These are phyloP conservation scores for Remorina albescens DNA, from an alignment of 2,797 vertebrate species.

Conservation along the genomic window DNA sequence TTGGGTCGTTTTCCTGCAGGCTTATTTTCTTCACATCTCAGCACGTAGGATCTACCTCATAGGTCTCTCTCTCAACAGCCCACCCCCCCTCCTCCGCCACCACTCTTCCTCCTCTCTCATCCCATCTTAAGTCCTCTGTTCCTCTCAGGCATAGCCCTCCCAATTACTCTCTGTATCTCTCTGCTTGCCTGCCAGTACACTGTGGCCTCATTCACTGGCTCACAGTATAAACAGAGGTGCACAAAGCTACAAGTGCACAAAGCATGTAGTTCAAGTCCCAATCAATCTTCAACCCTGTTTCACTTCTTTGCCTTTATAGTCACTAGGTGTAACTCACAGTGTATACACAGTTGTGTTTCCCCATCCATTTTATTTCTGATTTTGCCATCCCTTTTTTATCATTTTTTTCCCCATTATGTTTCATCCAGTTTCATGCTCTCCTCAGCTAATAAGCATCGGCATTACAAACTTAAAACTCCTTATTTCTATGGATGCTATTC, in stretches of 20 bases:
- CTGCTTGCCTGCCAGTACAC: constrained; percentile 68
- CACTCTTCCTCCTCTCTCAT: constrained; percentile 50
- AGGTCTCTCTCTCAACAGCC: constrained; percentile 19
- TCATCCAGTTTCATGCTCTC: constrained; percentile 6
- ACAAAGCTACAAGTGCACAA: constrained; percentile 68
- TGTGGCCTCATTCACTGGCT: constrained; percentile 67
- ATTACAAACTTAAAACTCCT: constrained; percentile 40
- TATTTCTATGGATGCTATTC: constrained; percentile 35
- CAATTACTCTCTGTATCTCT: constrained; percentile 68
- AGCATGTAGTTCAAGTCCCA: constrained; percentile 72
- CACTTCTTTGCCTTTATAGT: constrained; percentile 43
- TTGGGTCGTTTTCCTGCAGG: constrained; percentile 52
- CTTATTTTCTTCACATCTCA: constrained; percentile 64
- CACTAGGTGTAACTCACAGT: constrained; percentile 29
- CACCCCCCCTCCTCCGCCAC: constrained; percentile 6
- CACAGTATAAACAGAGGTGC: constrained; percentile 67
- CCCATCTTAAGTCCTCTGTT: constrained; percentile 63
- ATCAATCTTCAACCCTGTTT: constrained; percentile 60
- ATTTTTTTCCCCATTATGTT: constrained; percentile 5
- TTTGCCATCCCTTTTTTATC: constrained; percentile 1
- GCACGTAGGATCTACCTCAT: constrained; percentile 63
- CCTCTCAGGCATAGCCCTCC: constrained; percentile 57
- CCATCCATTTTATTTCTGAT: constrained; percentile 12
- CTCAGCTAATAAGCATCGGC: constrained; percentile 20
- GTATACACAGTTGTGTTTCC: constrained; percentile 17